These are phyloP conservation scores for Notarius lentiginosus DNA, from an alignment of 2,113 vertebrate species.

Conservation along the genomic window DNA sequence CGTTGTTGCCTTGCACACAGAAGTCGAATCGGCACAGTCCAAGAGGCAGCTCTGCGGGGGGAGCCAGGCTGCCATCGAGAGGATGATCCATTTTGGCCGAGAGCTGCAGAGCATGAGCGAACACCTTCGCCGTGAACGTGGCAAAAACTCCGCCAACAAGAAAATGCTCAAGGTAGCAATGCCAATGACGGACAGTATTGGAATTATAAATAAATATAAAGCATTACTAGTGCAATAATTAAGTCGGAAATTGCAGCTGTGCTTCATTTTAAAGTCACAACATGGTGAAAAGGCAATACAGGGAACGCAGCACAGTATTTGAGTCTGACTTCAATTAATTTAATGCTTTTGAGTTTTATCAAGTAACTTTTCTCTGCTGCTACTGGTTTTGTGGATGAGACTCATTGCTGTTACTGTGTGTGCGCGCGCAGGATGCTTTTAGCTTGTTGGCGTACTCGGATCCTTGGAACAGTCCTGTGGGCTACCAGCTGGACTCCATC, in stretches of 20 bases:
- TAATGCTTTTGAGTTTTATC: neutral
- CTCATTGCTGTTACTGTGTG: neutral
- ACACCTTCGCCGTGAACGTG: slow-evolving; percentile 92
- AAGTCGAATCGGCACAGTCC: slow-evolving; percentile 90
- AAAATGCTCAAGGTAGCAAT: slow-evolving; percentile 91
- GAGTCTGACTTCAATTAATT: neutral
- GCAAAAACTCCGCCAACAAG: slow-evolving; percentile 95
- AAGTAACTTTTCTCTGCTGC: neutral
- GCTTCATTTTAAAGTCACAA: neutral
- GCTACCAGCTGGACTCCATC: slow-evolving; percentile 94
- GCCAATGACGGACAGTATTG: neutral
- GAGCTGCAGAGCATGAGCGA: slow-evolving; percentile 98
- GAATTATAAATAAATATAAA: neutral
- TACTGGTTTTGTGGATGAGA: neutral
- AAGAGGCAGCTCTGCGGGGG: slow-evolving; percentile 94
- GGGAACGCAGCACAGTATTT: neutral
- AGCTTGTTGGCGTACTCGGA: slow-evolving; percentile 97
- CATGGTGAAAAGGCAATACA: neutral
- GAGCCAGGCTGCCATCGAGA: slow-evolving; percentile 95
- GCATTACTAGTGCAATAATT: neutral
- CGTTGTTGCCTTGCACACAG: slow-evolving; percentile 65
- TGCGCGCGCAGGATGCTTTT: slow-evolving; percentile 85
- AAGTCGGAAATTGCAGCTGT: neutral
- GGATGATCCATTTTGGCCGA: slow-evolving; percentile 98
- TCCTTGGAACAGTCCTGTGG: slow-evolving; percentile 97